Evolutionary conservation across 2,888 invertebrate genomes (phyloP), one percentile per base, ranked within the genome.

Genomic region (Stomorhina lunata): DNA sequence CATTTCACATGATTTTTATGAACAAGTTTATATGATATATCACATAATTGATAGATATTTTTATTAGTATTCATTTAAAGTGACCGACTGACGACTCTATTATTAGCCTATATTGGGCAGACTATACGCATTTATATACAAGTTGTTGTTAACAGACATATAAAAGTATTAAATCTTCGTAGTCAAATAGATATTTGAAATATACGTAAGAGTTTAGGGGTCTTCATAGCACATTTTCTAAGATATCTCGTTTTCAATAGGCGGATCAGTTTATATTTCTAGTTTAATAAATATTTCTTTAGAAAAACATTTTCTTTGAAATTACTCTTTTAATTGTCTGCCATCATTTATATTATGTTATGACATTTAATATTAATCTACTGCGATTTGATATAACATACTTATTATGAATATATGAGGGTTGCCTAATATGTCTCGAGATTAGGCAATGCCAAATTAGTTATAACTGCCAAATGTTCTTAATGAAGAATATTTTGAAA

Each of bases 11-110:
- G 4, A 43, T 43, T 7, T 17, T 15, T 48, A 4, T 48, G 9
- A 48, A 22, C 22, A 48, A 22, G 12, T 10, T 37, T 57, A 20
- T 32, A 57, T 57, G 37, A 25, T 22, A 37, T 59, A 59, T 12
- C 22, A 37, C 22, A 59, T 59, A 59, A 59, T 59, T 22, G n/a
- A n/a, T n/a, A n/a, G n/a, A 37, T n/a, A 4, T 37, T 34, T 59
- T 7, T 57, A 0, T 29, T 29, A 15, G 4, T 57, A n/a, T 57
- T 25, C 17, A 17, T 55, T 32, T 27, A n/a, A 15, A 27, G 6
- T 22, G 27, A 22, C 59, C 59, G 59, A 20, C n/a, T 27, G n/a
- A 34, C 59, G 59, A 20, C n/a, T 27, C 34, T 59, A n/a, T 22
- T 37, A n/a, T 37, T 22, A 22, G 22, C 37, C 37, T n/a, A 59